These are phyloP conservation scores for Ectropis grisescens DNA, from an alignment of 1,140 invertebrate genomes.

Conservation along the genomic window DNA sequence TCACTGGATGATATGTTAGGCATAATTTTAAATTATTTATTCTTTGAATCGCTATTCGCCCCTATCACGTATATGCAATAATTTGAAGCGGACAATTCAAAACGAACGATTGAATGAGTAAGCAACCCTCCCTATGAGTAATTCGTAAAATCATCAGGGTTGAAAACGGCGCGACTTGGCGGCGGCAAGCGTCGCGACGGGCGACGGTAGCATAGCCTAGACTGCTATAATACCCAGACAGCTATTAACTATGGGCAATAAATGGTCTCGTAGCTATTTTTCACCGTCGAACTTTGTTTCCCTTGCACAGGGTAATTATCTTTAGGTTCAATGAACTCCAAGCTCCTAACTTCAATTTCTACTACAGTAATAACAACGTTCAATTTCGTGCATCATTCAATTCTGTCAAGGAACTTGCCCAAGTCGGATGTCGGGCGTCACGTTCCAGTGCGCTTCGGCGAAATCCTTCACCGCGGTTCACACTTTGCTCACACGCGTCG, in stretches of 20 bases:
- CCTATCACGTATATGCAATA: conserved; percentile 19
- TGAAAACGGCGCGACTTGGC: conserved; percentile 16
- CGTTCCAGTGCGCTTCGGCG: conserved; percentile 29
- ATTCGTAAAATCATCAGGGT: conserved; percentile 53
- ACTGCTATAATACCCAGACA: too few species aligned
- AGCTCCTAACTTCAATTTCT: too few species aligned
- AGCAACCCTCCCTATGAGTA: conserved; percentile 31
- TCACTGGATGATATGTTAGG: conserved; percentile 30
- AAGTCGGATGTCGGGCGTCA: conserved; percentile 31
- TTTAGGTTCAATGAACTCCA: too few species aligned
- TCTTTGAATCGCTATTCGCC: conserved; percentile 21
- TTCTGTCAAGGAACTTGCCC: conserved; percentile 27
- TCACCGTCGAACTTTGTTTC: too few species aligned
- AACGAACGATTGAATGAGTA: conserved; percentile 18
- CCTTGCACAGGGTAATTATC: too few species aligned
- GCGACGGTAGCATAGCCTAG: too few species aligned
- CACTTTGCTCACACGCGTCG: conserved; percentile 10
- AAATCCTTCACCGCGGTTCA: conserved; percentile 21
- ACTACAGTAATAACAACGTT: too few species aligned
- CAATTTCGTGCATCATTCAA: conserved; percentile 11
- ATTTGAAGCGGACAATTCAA: conserved; percentile 18
- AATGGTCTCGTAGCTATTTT: too few species aligned
- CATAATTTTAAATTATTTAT: conserved; percentile 42
- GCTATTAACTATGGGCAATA: too few species aligned
- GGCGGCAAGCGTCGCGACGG: conserved; percentile 16